Percentiles rank a stretch among this genome's conserved stretches.
Conservation (phyloP, 2,113 vertebrate species). For the Brienomyrus brachyistius region DNA sequence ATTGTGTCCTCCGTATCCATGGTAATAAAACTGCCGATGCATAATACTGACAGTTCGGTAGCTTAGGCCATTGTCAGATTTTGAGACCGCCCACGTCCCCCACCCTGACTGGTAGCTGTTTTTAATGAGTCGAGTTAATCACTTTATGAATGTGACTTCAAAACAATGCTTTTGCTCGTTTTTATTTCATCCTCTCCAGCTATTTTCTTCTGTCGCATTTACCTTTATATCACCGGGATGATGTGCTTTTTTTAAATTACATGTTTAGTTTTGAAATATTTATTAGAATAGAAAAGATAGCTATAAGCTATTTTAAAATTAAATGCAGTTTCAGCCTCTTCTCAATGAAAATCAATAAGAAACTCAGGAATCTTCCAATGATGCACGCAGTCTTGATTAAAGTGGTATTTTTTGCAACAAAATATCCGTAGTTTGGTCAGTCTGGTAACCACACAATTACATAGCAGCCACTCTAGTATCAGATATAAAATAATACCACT, state of each 20-base stretch:
- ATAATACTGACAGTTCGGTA: slow-evolving; percentile 1
- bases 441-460: background rate
- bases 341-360: background rate
- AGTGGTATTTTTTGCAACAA: background rate
- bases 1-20: slow-evolving; percentile 14
- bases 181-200: background rate
- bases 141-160: background rate
- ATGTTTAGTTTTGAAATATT: background rate
- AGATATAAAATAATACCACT: background rate
- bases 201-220: background rate
- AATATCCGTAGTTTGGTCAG: background rate
- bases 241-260: background rate
- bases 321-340: background rate
- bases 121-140: slow-evolving; percentile 7
- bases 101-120: background rate
- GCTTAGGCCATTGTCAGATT: slow-evolving; percentile 1
- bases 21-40: slow-evolving; percentile 6
- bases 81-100: background rate
- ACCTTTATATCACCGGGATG: background rate
- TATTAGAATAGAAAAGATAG: background rate
- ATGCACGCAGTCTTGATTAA: background rate
- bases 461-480: background rate
- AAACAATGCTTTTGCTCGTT: background rate
- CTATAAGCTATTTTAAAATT: background rate
- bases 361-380: background rate